A percentile compares a stretch with the other conserved stretches of the same genome.
These are phyloP conservation scores for Tanypteryx hageni DNA, from an alignment of 2,888 invertebrate genomes.

Conservation along the genomic window DNA sequence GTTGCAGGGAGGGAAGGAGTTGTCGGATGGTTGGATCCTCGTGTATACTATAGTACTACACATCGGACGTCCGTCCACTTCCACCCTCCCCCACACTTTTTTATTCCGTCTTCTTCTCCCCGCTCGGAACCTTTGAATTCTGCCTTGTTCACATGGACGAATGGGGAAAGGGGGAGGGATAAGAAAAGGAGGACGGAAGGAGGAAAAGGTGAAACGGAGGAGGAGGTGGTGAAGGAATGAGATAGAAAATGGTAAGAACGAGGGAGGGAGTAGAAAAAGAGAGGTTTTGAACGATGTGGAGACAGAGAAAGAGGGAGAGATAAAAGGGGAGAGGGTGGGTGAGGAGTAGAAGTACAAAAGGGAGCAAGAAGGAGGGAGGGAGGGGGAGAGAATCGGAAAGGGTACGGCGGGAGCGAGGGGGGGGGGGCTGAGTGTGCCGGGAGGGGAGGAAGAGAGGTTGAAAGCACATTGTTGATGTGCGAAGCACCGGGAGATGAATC, in stretches of 20 bases:
- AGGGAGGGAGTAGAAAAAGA: too few species aligned
- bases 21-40: too few species aligned
- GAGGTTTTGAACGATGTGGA: background rate
- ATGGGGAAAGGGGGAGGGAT: background rate
- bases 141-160: background rate
- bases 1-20: too few species aligned
- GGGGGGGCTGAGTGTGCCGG: background rate
- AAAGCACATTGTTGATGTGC: constrained; percentile 51
- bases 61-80: too few species aligned
- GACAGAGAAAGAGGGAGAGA: background rate
- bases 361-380: background rate
- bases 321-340: background rate
- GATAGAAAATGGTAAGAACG: too few species aligned
- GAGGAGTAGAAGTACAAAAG: background rate
- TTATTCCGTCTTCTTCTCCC: too few species aligned
- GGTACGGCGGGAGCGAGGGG: background rate
- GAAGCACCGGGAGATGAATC: constrained; percentile 26
- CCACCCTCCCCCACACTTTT: too few species aligned
- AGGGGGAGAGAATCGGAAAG: background rate
- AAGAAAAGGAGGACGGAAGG: too few species aligned
- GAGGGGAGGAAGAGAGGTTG: background rate
- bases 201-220: background rate
- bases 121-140: too few species aligned
- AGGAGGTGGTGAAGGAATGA: background rate
- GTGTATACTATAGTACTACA: too few species aligned